A percentile compares a stretch with the other conserved stretches of the same genome.
Evolutionary conservation across 2,888 invertebrate genomes (phyloP).

Genomic region (Melanophora roralis): DNA sequence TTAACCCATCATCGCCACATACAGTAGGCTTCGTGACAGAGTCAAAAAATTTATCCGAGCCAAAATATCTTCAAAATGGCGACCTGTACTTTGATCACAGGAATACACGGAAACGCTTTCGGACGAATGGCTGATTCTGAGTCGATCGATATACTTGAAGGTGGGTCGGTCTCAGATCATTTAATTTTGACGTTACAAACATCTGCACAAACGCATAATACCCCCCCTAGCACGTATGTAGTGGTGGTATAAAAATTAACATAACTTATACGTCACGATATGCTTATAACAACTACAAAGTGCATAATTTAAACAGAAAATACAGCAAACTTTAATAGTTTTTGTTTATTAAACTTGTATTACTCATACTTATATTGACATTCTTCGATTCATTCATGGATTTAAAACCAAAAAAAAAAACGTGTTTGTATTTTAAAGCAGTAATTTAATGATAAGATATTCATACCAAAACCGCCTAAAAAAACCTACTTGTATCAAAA

Average conservation of each 20-base stretch:
- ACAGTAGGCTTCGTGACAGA: too few relatives aligned
- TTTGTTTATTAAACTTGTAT: not conserved
- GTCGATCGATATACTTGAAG: too few relatives aligned
- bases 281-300: not conserved
- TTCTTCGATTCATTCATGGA: conserved; percentile 17
- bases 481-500: too few relatives aligned
- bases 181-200: too few relatives aligned
- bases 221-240: not conserved
- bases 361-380: not conserved
- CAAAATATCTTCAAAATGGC: too few relatives aligned
- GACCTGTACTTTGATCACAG: too few relatives aligned
- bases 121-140: too few relatives aligned
- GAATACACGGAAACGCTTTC: too few relatives aligned
- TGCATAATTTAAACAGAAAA: conserved; percentile 1
- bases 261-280: not conserved
- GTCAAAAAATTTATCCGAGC: too few relatives aligned
- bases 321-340: not conserved
- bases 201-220: not conserved
- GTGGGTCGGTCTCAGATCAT: too few relatives aligned
- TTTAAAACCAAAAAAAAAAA: conserved; percentile 10
- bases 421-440: conserved; percentile 54
- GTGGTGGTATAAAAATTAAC: not conserved
- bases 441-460: not conserved
- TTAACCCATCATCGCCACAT: too few relatives aligned
- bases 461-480: conserved; percentile 8